Conservation (phyloP, 1,140 invertebrate species). For the Drosophila bifasciata region DNA sequence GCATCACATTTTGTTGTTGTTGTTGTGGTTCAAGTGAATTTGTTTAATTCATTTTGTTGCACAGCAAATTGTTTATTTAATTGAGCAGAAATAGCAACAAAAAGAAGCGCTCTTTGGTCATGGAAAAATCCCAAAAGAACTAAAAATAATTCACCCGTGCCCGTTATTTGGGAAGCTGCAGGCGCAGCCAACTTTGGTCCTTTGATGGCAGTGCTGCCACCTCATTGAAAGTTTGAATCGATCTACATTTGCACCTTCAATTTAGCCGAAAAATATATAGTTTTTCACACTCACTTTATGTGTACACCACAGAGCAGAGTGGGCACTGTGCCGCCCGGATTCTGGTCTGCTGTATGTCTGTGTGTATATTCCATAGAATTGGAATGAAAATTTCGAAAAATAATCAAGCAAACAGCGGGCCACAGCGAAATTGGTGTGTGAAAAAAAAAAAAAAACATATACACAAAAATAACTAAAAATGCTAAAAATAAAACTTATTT, state of each 20-base stretch:
- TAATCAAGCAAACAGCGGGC: slow-evolving; percentile 52
- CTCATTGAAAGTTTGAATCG: no score
- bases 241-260: slow-evolving; percentile 25
- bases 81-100: background rate
- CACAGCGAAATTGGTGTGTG: slow-evolving; percentile 55
- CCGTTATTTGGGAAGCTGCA: background rate
- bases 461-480: slow-evolving; percentile 79
- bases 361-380: slow-evolving; percentile 76
- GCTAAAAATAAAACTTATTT: slow-evolving; percentile 82
- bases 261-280: slow-evolving; percentile 11
- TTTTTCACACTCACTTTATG: slow-evolving; percentile 33
- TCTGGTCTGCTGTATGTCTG: slow-evolving; percentile 16
- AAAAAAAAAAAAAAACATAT: slow-evolving; percentile 66
- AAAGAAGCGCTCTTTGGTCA: background rate
- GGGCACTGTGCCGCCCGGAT: no score
- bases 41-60: slow-evolving; percentile 1
- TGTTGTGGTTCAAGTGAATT: slow-evolving; percentile 3
- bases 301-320: slow-evolving; percentile 19
- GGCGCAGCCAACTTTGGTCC: slow-evolving; percentile 2
- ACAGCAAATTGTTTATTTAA: slow-evolving; percentile 5
- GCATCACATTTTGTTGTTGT: no score
- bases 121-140: slow-evolving; percentile 9
- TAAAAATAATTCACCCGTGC: background rate
- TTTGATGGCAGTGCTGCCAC: no score
- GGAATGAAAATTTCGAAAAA: slow-evolving; percentile 59